phyloP scores from a whole-genome alignment of 2,797 vertebrate genomes.

The Gouania willdenowi region DNA sequence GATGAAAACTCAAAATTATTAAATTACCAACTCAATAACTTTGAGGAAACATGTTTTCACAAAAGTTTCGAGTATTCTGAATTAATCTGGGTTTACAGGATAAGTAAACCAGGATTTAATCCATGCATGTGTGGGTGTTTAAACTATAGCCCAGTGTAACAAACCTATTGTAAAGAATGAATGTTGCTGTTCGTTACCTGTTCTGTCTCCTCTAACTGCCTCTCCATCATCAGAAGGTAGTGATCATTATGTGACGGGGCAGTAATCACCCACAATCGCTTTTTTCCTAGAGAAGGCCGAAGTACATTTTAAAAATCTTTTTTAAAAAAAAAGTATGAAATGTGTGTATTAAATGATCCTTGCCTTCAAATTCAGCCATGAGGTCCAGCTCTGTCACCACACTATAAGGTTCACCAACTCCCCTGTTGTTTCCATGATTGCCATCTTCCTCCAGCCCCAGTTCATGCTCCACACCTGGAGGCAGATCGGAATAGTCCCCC shows the following conservation, averaged over 20 bases:
- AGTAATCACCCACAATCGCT: slow-evolving; percentile 78
- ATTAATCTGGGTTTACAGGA: too few species aligned
- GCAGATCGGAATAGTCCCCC: slow-evolving; percentile 63
- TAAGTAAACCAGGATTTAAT: too few species aligned
- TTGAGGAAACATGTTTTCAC: too few species aligned
- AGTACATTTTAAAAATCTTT: too few species aligned
- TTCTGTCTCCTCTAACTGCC: slow-evolving; percentile 74
- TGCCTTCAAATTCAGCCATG: slow-evolving; percentile 70
- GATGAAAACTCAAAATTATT: too few species aligned
- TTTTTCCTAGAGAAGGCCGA: slow-evolving; percentile 59
- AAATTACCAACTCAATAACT: too few species aligned
- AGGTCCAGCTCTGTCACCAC: slow-evolving; percentile 65
- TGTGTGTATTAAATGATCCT: slow-evolving; percentile 5
- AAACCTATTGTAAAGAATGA: too few species aligned
- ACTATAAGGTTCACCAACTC: slow-evolving; percentile 18
- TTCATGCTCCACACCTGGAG: slow-evolving; percentile 30
- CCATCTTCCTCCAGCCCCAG: slow-evolving; percentile 24
- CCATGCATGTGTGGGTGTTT: too few species aligned
- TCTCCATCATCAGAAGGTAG: slow-evolving; percentile 80
- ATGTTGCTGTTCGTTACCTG: slow-evolving; percentile 37
- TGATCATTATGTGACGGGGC: slow-evolving; percentile 69
- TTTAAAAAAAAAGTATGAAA: too few species aligned
- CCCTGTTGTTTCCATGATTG: slow-evolving; percentile 18
- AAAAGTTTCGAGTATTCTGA: too few species aligned
- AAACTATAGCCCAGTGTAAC: too few species aligned